Base-by-base conservation (phyloP, 2,113 vertebrate genomes). In the Porphyrio hochstetteri region DNA sequence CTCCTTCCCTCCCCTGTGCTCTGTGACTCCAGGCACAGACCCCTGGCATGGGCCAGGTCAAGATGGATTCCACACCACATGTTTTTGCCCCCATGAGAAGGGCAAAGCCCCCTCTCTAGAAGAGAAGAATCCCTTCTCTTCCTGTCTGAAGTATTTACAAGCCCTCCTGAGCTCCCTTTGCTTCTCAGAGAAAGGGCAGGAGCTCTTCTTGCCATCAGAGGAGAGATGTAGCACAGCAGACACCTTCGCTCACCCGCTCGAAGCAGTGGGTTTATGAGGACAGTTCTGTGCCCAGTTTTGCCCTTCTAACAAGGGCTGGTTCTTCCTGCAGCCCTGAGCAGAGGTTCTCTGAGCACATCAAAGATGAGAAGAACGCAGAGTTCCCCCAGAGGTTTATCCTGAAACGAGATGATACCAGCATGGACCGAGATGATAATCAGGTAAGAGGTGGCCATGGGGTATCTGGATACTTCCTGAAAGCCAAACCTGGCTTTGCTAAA, bases 351-450 rank as follows among this genome's bases (percentile, higher is more conserved):
- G 99, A 99, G 98, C 99, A 99, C 98, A 99, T 99, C 96, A 99
- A 99, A 90, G 99, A 99, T 82, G 99, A 99, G 97, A 98, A 99
- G 95, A 99, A 98, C 61, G 97, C 99, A 59, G 99, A 99, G 82
- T 99, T 99, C 97, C 99, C 99, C 1, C 99, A 99, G 97, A 99
- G 99, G 96, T 99, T 99, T 86, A 99, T 99, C 95, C 98, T 99
- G 5, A 99, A 99, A 95, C 98, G 99, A 95, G 99, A 99, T 59
- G 99, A 99, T 87, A 98, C 99, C 97, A 99, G 99, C 97, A 99
- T 99, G 98, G 99, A 99, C 87, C 98, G 99, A 94, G 99, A 99
- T 91, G 99, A 99, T 95, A 99, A 99, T 97, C 99, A 99, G 99
- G 99, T 99, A 95, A 97, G 97, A 84, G 94, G 10, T 61, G 85